phyloP scores from a whole-genome alignment of 2,888 invertebrate genomes.

The Synanthedon formicaeformis region DNA sequence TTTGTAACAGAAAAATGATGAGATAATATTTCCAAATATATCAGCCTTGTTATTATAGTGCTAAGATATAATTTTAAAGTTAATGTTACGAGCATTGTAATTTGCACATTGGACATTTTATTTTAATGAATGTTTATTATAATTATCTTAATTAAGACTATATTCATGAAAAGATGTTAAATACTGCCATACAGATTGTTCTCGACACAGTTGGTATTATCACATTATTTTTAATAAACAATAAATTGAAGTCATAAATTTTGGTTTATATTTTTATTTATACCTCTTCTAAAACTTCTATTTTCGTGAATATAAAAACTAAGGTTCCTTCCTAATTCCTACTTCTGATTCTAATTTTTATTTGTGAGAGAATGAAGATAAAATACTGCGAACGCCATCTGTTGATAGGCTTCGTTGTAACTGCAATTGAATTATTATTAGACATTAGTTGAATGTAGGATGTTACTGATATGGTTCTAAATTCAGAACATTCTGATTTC shows the following conservation, averaged over 20 bases:
- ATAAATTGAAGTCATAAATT: background rate
- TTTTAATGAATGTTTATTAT: constrained; percentile 8
- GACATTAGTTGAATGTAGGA: no score
- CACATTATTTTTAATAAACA: background rate
- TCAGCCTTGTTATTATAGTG: background rate
- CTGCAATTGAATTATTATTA: no score
- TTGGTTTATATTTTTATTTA: background rate
- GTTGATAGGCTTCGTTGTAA: no score
- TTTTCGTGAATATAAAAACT: no score
- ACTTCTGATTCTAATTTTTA: no score
- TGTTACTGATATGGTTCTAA: no score
- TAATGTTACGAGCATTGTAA: background rate
- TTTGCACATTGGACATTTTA: background rate
- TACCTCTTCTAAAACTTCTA: background rate
- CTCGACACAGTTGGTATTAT: background rate
- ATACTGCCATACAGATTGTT: background rate
- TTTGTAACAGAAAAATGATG: no score
- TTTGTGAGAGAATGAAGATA: no score
- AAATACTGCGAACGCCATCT: no score
- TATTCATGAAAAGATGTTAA: background rate
- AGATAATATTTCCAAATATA: no score
- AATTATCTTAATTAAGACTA: constrained; percentile 1
- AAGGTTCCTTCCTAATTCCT: no score
- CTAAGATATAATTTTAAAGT: background rate
- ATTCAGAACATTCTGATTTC: no score